Conservation (phyloP, 2,113 vertebrate species). For the human (Homo sapiens) region DNA sequence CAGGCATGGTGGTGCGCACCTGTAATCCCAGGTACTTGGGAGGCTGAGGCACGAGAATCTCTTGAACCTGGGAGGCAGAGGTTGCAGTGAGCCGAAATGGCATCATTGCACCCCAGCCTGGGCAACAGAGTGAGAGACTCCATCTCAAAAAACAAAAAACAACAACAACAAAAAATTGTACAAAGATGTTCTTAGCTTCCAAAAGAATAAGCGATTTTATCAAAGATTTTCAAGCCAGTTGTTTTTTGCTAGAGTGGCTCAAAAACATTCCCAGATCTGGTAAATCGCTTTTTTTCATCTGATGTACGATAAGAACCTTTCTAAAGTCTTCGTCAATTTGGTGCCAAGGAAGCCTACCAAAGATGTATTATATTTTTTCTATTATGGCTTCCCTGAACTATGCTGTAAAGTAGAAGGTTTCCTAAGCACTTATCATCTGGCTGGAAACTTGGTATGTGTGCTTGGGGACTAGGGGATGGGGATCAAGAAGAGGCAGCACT, state of each 20-base stretch:
- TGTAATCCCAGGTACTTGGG: too few species aligned
- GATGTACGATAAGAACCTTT: conserved; percentile 28
- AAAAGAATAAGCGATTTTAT: conserved; percentile 5
- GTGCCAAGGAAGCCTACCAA: conserved; percentile 21
- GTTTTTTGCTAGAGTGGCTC: background rate
- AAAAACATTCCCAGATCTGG: background rate
- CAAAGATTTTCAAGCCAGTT: background rate
- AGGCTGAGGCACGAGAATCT: too few species aligned
- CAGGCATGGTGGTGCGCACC: too few species aligned
- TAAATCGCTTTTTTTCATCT: background rate
- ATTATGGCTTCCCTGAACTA: background rate
- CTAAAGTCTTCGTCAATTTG: conserved; percentile 35
- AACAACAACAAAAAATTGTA: too few species aligned
- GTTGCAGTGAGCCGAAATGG: too few species aligned
- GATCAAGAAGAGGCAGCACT: background rate
- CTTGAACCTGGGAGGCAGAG: too few species aligned
- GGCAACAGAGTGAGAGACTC: too few species aligned
- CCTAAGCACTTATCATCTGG: background rate
- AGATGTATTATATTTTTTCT: background rate
- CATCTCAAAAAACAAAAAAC: too few species aligned
- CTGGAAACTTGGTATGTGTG: background rate
- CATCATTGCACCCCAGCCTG: too few species aligned
- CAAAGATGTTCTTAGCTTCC: background rate
- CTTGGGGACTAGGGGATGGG: background rate
- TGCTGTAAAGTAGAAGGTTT: background rate